phyloP scores from a whole-genome alignment of 2,113 vertebrate genomes.

The Chascanopsetta lugubris region DNA sequence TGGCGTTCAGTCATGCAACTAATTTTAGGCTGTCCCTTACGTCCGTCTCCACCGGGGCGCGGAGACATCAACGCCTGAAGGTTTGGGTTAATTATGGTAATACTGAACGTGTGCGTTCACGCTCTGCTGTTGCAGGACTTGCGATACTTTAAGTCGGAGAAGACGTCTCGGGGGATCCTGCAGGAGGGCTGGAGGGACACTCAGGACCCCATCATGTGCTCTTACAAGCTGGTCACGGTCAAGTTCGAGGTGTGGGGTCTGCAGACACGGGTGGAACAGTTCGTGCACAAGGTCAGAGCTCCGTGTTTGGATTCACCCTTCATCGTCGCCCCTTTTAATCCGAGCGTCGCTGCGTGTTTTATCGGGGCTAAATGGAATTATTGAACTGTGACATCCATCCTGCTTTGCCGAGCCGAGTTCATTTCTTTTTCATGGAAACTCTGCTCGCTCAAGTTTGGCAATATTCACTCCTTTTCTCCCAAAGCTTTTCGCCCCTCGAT shows the following conservation, averaged over 20 bases:
- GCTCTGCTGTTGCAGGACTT: conserved; percentile 83
- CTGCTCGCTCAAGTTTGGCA: no score
- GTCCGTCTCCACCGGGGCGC: conserved; percentile 1
- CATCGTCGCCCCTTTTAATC: neutral
- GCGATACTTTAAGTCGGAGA: conserved; percentile 93
- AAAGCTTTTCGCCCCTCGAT: no score
- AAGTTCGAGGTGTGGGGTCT: conserved; percentile 99
- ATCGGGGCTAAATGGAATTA: no score
- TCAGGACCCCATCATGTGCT: conserved; percentile 97
- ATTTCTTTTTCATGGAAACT: neutral
- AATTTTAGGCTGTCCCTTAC: conserved; percentile 12
- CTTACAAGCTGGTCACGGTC: conserved; percentile 97
- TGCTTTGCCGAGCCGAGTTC: neutral
- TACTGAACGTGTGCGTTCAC: neutral
- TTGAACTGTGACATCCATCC: neutral
- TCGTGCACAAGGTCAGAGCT: conserved; percentile 93
- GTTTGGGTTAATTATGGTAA: conserved; percentile 14
- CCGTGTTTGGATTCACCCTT: neutral
- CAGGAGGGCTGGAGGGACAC: conserved; percentile 95
- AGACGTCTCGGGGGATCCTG: conserved; percentile 91
- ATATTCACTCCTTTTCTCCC: no score
- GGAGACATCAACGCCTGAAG: conserved; percentile 15
- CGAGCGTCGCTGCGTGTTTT: no score
- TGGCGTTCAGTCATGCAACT: conserved; percentile 7
- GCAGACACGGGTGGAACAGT: conserved; percentile 98